Base-by-base conservation (phyloP, 2,113 vertebrate genomes). In the Fulmarus glacialis region DNA sequence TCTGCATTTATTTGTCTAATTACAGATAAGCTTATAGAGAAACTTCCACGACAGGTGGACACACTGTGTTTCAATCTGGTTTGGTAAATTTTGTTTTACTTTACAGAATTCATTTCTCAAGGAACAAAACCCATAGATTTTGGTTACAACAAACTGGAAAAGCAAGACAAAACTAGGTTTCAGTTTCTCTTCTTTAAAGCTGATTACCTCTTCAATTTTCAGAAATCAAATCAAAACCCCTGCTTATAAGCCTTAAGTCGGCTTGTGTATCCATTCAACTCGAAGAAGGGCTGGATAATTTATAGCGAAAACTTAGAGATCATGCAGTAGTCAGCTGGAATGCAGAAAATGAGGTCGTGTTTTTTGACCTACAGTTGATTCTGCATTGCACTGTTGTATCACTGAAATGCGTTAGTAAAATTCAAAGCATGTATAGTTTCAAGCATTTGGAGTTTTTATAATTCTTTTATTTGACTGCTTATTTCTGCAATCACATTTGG, bases 301-400 rank as follows among this genome's bases (percentile, higher is more conserved):
- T 93, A 81, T 83, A 96, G 90, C 20, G 55, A 91, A 96, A 97
- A 96, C 77, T 22, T 89, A 58, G 52, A 87, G 53, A 68, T 90
- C 67, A 24, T 1, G 3, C 36, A 43, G 36, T 86, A 78, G 81
- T 86, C 58, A 58, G 68, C 90, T 84, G 84, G 95, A 94, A 95
- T 95, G 87, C 75, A 94, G 92, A 96, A 95, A 95, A 96, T 93
- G 47, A 75, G 89, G 89, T 95, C 75, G 19, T 63, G 64, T 36
- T 74, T 87, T 91, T 50, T 93, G 95, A 94, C 89, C 81, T 95
- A 12, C 21, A 53, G 64, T 68, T 93, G 88, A 83, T 96, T 93
- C 53, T 78, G 34, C 42, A 23, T 91, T 85, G 36, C 47, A 32
- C 55, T 63, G 19, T 72, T 92, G n/a, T 56, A 45, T 79, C 50